Evolutionary conservation across 2,113 vertebrate genomes (phyloP).

Genomic region (Mus spicilegus): DNA sequence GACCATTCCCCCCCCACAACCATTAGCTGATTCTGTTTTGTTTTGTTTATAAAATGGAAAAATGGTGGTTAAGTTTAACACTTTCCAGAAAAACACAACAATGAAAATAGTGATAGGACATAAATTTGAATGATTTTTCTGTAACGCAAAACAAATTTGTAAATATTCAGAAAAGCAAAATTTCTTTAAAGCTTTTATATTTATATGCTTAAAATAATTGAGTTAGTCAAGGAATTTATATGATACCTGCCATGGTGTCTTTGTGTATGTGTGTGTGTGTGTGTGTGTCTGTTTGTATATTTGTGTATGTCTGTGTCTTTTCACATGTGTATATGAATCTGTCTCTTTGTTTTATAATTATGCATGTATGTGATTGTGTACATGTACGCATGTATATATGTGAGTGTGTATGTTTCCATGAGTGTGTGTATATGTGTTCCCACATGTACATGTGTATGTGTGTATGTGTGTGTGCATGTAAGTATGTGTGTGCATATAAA

Average conservation of each 20-base stretch:
- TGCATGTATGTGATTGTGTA: not conserved
- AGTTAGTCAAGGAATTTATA: not conserved
- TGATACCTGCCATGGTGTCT: not conserved
- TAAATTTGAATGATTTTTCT: not conserved
- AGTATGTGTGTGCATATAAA: not conserved
- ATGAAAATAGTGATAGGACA: not conserved
- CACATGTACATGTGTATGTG: not conserved
- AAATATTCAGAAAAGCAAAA: not conserved
- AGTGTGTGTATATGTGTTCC: not conserved
- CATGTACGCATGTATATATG: not conserved
- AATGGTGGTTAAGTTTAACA: not conserved
- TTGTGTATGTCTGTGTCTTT: not conserved
- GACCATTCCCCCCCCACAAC: not conserved
- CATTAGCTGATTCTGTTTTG: not conserved
- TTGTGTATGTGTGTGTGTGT: not conserved
- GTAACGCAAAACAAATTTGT: not conserved
- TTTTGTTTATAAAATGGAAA: conserved; percentile 22
- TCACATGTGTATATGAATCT: not conserved
- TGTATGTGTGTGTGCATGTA: not conserved
- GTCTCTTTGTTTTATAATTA: not conserved
- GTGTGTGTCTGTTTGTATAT: not conserved
- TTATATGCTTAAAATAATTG: not conserved
- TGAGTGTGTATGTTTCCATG: not conserved
- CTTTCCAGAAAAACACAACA: not conserved
- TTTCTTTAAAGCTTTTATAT: not conserved